Base-by-base conservation (phyloP, 2,113 vertebrate genomes). In the Corapipo altera region DNA sequence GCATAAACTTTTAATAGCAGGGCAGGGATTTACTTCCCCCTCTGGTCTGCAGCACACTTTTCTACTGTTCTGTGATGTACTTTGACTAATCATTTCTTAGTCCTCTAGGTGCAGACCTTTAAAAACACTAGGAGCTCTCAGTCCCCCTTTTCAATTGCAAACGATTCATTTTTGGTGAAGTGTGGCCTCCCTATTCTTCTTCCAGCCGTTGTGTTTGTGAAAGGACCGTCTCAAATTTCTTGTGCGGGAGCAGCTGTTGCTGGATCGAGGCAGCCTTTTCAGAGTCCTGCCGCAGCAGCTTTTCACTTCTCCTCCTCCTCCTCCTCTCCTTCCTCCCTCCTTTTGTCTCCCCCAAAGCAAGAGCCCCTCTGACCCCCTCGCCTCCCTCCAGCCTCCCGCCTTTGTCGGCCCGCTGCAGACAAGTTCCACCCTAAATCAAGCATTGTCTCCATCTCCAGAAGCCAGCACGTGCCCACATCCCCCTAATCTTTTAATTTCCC, bases 171-270 rank as follows among this genome's bases (percentile, higher is more conserved):
- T 95, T 94, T 94, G 95, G 96, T 96, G 97, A 98, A 98, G 98
- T 97, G 97, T 97, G 98, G 98, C 97, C 97, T 96, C 97, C 94
- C 97, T 92, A 98, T 98, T 98, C 98, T 98, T 98, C 97, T 95
- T 95, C 79, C 7, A 89, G 95, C 98, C 96, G 98, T 98, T 99
- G 98, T 98, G 97, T 98, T 98, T 98, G 98, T 99, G 98, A 99
- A 99, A 98, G 98, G 98, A 98, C 97, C 98, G 97, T 98, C 98
- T 99, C 98, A 98, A 98, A 99, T 99, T 99, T 99, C 99, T 98
- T 98, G 97, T 98, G 97, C 98, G 75, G 96, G 97, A 98, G 98
- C 99, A 99, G 99, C 99, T 99, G 99, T 98, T 97, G 95, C 97
- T 84, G 97, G 97, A 97, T 97, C 92, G 87, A 97, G 96, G 97